phyloP scores from a whole-genome alignment of 2,888 invertebrate genomes.

The Odontomyia ornata region DNA sequence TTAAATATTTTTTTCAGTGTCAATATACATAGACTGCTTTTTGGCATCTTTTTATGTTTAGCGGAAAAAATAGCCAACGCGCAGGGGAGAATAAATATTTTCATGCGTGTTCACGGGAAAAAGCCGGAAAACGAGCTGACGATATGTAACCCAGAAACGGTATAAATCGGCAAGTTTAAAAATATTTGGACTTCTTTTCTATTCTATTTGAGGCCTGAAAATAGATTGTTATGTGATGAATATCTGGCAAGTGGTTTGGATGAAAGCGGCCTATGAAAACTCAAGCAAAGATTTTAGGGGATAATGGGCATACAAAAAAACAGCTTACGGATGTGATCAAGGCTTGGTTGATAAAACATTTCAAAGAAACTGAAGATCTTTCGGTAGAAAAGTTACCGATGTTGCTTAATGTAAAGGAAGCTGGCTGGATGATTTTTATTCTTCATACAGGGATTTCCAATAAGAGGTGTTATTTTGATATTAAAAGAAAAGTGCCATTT shows the following conservation, averaged over 20 bases:
- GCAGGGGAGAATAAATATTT: not conserved
- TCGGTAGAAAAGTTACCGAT: too few species aligned
- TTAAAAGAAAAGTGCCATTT: too few species aligned
- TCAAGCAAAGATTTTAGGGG: too few species aligned
- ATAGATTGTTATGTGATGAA: slow-evolving; percentile 22
- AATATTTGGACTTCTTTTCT: not conserved
- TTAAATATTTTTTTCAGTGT: slow-evolving; percentile 22
- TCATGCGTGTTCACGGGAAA: not conserved
- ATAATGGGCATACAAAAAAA: too few species aligned
- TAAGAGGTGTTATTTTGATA: too few species aligned
- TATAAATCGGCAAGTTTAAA: slow-evolving; percentile 13
- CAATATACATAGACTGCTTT: not conserved
- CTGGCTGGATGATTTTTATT: too few species aligned
- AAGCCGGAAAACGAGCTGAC: not conserved
- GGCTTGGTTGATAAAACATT: too few species aligned
- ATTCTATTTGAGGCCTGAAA: slow-evolving; percentile 21
- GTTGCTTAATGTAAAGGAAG: too few species aligned
- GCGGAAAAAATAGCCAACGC: not conserved
- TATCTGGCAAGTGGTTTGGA: slow-evolving; percentile 22
- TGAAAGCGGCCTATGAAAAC: too few species aligned
- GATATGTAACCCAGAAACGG: slow-evolving; percentile 25
- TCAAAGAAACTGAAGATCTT: too few species aligned
- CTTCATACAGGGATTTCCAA: too few species aligned
- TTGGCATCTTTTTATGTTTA: not conserved
- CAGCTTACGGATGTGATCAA: too few species aligned